These are phyloP conservation scores for Patiria miniata DNA, from an alignment of 35 echinoderm and acorn worm species.

Conservation along the genomic window DNA sequence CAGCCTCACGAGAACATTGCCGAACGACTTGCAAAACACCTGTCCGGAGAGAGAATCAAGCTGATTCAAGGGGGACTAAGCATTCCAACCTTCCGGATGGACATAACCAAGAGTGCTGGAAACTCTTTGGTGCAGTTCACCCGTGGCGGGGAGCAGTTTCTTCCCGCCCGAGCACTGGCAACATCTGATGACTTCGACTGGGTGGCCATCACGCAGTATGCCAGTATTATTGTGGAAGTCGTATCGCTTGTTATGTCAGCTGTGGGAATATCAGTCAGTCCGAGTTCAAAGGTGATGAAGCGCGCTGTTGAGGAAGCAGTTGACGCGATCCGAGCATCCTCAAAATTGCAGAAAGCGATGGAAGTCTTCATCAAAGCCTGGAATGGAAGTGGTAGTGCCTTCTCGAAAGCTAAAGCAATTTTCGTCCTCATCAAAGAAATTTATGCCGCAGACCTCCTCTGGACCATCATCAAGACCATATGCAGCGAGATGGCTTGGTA, in stretches of 20 bases:
- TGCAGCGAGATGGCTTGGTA: slow-evolving; percentile 44
- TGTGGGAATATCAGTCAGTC: slow-evolving; percentile 16
- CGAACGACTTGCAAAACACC: slow-evolving; percentile 32
- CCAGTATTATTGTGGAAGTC: slow-evolving; percentile 47
- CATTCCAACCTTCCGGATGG: slow-evolving; percentile 49
- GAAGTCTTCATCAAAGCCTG: slow-evolving; percentile 34
- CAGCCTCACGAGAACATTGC: slow-evolving; percentile 14
- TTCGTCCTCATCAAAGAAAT: slow-evolving; percentile 38
- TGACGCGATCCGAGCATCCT: background rate
- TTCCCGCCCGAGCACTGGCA: background rate
- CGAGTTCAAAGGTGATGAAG: slow-evolving; percentile 12
- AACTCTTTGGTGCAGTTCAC: background rate
- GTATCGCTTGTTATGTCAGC: slow-evolving; percentile 34
- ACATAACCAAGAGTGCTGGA: slow-evolving; percentile 20
- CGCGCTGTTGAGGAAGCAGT: slow-evolving; percentile 3
- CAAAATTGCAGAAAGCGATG: too few species aligned
- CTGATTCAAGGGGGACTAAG: slow-evolving; percentile 36
- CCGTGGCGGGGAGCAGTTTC: slow-evolving; percentile 26
- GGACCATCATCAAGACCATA: slow-evolving; percentile 34
- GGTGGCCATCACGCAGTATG: slow-evolving; percentile 23
- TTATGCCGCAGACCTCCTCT: slow-evolving; percentile 30
- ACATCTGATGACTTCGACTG: slow-evolving; percentile 8
- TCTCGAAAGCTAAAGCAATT: slow-evolving; percentile 32
- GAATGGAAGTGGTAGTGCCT: background rate
- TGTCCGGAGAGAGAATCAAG: slow-evolving; percentile 40